Percentiles rank a stretch among this genome's conserved stretches.
Evolutionary conservation across 2,113 vertebrate genomes (phyloP).

Genomic region (Planiliza haematocheilus): DNA sequence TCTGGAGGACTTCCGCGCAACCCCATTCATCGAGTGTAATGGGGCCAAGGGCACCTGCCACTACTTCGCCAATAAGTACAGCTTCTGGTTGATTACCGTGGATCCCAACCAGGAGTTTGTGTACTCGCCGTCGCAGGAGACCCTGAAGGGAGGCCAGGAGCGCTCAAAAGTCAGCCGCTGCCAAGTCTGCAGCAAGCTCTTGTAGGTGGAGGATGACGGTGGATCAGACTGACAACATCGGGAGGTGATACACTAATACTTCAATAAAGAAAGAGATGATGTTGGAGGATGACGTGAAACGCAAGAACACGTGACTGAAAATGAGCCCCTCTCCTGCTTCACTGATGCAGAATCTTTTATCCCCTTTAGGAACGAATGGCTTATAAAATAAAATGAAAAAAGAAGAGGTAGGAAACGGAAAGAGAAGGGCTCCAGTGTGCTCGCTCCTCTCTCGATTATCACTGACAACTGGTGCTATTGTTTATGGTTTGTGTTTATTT

Average conservation of each 20-base stretch:
- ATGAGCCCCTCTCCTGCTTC: conserved; percentile 49
- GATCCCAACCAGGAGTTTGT: conserved; percentile 86
- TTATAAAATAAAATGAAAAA: conserved; percentile 22
- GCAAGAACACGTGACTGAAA: conserved; percentile 62
- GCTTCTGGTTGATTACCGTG: conserved; percentile 95
- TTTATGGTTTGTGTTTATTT: conserved; percentile 72
- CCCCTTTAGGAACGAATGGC: conserved; percentile 37
- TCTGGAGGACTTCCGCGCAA: conserved; percentile 94
- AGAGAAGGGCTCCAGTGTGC: conserved; percentile 44
- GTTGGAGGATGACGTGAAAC: conserved; percentile 33
- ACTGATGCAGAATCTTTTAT: conserved; percentile 22
- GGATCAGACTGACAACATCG: background rate
- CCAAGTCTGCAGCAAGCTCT: conserved; percentile 96
- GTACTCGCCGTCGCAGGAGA: conserved; percentile 82
- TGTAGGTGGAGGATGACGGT: conserved; percentile 73
- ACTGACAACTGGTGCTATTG: conserved; percentile 88
- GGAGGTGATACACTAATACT: conserved; percentile 19
- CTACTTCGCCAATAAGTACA: conserved; percentile 97
- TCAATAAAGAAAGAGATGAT: background rate
- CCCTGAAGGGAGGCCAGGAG: conserved; percentile 90
- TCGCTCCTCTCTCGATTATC: conserved; percentile 63
- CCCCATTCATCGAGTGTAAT: conserved; percentile 96
- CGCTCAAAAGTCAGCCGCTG: conserved; percentile 91
- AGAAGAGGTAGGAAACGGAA: conserved; percentile 34
- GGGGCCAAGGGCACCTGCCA: conserved; percentile 92